These are phyloP conservation scores for Ornithoptera priamus DNA, from an alignment of 2,888 invertebrate genomes.

Conservation along the genomic window DNA sequence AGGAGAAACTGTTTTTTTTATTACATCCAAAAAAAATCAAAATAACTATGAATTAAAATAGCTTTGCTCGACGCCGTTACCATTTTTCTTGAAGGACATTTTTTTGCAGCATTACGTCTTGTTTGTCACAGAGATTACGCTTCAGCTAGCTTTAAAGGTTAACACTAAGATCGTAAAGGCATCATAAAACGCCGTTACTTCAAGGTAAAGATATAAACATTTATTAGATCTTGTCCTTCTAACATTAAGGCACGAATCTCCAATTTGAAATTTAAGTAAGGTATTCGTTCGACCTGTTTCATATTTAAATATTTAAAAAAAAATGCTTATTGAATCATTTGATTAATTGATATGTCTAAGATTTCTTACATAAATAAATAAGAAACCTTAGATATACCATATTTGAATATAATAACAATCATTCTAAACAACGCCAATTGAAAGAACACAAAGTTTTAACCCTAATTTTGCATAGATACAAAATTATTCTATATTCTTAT, in stretches of 20 bases:
- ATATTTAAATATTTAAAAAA: background rate
- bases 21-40: too few species aligned
- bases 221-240: conserved; percentile 22
- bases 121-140: conserved; percentile 15
- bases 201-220: conserved; percentile 19
- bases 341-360: too few species aligned
- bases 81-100: background rate
- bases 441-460: too few species aligned
- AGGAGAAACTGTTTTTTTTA: too few species aligned
- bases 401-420: too few species aligned
- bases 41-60: background rate
- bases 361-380: too few species aligned
- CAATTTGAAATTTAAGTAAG: conserved; percentile 8
- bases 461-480: too few species aligned
- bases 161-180: conserved; percentile 45
- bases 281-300: background rate
- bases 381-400: too few species aligned
- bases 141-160: conserved; percentile 33
- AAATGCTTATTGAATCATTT: too few species aligned
- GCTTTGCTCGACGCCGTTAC: background rate
- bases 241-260: background rate
- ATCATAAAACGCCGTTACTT: conserved; percentile 37
- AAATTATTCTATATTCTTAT: too few species aligned
- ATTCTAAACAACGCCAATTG: too few species aligned
- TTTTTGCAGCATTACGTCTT: conserved; percentile 15